These are phyloP conservation scores for Priapulus caudatus DNA, from an alignment of 2,888 invertebrate species.

Conservation along the genomic window DNA sequence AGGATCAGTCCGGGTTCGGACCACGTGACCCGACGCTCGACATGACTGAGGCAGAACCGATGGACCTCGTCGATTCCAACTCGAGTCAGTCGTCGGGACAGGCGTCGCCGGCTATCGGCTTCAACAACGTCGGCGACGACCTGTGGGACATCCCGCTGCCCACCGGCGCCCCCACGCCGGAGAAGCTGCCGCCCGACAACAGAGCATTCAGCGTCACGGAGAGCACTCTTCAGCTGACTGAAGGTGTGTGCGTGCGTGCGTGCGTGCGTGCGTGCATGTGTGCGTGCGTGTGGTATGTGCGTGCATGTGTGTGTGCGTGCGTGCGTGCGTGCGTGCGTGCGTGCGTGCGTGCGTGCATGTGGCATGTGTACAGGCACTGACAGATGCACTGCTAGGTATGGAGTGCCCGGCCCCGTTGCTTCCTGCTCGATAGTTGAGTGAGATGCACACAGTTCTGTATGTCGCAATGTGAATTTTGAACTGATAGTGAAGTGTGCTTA, in stretches of 20 bases:
- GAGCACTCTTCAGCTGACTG: background rate
- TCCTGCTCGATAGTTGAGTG: too few relatives aligned
- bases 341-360: constrained; percentile 3
- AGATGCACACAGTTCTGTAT: too few relatives aligned
- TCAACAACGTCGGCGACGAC: too few relatives aligned
- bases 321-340: constrained; percentile 3
- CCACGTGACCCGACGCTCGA: background rate
- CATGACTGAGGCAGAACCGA: constrained; percentile 1
- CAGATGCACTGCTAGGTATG: too few relatives aligned
- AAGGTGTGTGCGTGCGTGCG: background rate
- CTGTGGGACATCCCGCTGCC: background rate
- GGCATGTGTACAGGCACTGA: too few relatives aligned
- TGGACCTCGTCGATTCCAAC: background rate
- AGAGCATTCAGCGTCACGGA: too few relatives aligned
- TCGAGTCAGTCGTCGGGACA: too few relatives aligned
- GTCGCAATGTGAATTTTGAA: too few relatives aligned
- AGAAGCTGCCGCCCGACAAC: too few relatives aligned
- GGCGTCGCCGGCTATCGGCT: too few relatives aligned
- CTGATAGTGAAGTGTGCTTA: too few relatives aligned
- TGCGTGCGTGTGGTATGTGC: constrained; percentile 3
- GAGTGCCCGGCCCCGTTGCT: background rate
- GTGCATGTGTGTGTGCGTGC: constrained; percentile 3
- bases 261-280: constrained; percentile 3
- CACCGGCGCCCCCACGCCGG: too few relatives aligned
- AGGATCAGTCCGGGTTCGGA: background rate